These are phyloP conservation scores for Colostygia pectinataria DNA, from an alignment of 2,888 invertebrate genomes.

Conservation along the genomic window DNA sequence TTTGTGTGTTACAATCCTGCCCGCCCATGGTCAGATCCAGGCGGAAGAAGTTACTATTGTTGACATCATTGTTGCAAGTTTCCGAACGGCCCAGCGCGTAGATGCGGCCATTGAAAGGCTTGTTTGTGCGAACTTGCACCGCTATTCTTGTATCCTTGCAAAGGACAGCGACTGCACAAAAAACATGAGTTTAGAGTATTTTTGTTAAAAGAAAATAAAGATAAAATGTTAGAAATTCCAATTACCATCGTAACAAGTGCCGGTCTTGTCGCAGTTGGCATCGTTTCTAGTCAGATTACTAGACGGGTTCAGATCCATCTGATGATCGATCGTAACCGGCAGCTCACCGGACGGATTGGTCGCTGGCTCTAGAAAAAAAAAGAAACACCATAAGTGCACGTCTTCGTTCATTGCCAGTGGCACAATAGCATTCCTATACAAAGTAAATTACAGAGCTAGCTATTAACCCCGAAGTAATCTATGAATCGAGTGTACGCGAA, in stretches of 20 bases:
- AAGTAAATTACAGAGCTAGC: constrained; percentile 40
- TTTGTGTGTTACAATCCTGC: constrained; percentile 97
- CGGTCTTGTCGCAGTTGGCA: constrained; percentile 96
- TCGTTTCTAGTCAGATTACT: constrained; percentile 90
- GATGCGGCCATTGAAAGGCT: constrained; percentile 96
- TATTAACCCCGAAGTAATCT: constrained; percentile 57
- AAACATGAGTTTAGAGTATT: constrained; percentile 18
- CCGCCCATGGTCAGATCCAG: constrained; percentile 96
- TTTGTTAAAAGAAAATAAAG: constrained; percentile 15
- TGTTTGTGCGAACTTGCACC: constrained; percentile 95
- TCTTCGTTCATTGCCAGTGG: constrained; percentile 22
- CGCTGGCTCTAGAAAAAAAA: constrained; percentile 77
- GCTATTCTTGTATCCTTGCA: constrained; percentile 97
- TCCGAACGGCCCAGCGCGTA: constrained; percentile 96
- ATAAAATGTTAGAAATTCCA: constrained; percentile 21
- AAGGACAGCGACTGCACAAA: constrained; percentile 91
- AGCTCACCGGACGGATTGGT: constrained; percentile 78
- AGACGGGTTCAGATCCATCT: constrained; percentile 86
- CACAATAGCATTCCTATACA: constrained; percentile 36
- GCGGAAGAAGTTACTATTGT: constrained; percentile 95
- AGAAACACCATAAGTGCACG: constrained; percentile 34
- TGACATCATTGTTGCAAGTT: constrained; percentile 97
- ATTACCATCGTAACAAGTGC: constrained; percentile 97
- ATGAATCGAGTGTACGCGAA: constrained; percentile 45
- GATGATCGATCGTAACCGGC: constrained; percentile 90